Percentiles rank a stretch among this genome's conserved stretches.
phyloP scores from a whole-genome alignment of 1,140 invertebrate species.

The Chrysopa pallens region DNA sequence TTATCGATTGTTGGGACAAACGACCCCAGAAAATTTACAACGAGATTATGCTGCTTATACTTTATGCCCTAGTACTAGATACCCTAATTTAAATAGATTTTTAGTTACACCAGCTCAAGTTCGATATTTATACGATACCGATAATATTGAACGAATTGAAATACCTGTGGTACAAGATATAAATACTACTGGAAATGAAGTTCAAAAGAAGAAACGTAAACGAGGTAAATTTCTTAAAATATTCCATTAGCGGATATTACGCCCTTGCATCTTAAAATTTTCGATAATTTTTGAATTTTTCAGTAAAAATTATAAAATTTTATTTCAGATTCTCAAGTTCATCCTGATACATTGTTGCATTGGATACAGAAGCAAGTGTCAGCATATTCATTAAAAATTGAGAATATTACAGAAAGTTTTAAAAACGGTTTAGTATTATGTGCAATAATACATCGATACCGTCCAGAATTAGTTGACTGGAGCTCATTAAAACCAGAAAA shows the following conservation, averaged over 20 bases:
- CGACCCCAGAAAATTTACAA: conserved; percentile 87
- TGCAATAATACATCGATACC: conserved; percentile 69
- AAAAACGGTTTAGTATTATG: conserved; percentile 60
- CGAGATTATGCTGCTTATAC: conserved; percentile 78
- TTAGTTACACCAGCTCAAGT: conserved; percentile 39
- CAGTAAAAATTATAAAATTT: no score
- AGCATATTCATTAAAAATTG: conserved; percentile 41
- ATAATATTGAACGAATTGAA: conserved; percentile 30
- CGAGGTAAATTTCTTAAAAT: no score
- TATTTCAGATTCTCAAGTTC: conserved; percentile 37
- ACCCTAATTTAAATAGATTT: conserved; percentile 40
- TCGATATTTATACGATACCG: conserved; percentile 34
- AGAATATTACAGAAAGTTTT: conserved; percentile 53
- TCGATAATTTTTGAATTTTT: no score
- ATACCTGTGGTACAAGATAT: conserved; percentile 18
- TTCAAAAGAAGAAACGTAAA: conserved; percentile 35
- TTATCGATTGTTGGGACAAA: conserved; percentile 45
- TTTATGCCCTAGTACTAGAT: conserved; percentile 73
- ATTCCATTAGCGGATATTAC: no score
- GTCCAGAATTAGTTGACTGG: conserved; percentile 74
- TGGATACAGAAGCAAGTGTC: conserved; percentile 63
- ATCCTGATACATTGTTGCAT: conserved; percentile 50
- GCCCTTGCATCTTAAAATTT: no score
- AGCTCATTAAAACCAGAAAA: conserved; percentile 43
- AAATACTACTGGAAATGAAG: conserved; percentile 20